phyloP scores from a whole-genome alignment of 1,140 invertebrate genomes.

The Elymnias hypermnestra region DNA sequence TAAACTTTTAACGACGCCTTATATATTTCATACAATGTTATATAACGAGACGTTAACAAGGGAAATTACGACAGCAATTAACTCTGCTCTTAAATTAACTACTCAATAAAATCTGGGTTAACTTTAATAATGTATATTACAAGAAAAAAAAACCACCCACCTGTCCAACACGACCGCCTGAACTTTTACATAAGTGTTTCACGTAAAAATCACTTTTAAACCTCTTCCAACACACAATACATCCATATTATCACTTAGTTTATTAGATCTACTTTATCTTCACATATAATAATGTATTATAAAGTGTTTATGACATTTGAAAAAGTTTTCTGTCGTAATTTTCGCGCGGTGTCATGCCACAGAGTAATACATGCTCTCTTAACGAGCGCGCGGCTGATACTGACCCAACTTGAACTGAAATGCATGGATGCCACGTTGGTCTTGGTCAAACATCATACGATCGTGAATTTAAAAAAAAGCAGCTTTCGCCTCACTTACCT shows the following conservation, averaged over 20 bases:
- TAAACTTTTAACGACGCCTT: no score
- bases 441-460: conserved; percentile 14
- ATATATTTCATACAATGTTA: no score
- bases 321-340: conserved; percentile 18
- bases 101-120: not conserved
- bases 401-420: conserved; percentile 7
- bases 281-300: no score
- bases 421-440: conserved; percentile 12
- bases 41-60: no score
- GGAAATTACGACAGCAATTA: not conserved
- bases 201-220: not conserved
- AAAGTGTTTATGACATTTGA: not conserved
- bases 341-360: conserved; percentile 15
- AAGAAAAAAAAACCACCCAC: not conserved
- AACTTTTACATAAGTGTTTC: not conserved
- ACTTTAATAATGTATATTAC: no score
- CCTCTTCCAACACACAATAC: not conserved
- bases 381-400: conserved; percentile 12
- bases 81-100: not conserved
- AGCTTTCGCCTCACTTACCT: conserved; percentile 17
- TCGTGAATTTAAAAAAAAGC: conserved; percentile 14
- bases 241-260: not conserved
- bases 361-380: conserved; percentile 5
- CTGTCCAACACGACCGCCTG: not conserved
- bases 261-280: not conserved